phyloP scores from a whole-genome alignment of 2,113 vertebrate species.

The Calypte anna region DNA sequence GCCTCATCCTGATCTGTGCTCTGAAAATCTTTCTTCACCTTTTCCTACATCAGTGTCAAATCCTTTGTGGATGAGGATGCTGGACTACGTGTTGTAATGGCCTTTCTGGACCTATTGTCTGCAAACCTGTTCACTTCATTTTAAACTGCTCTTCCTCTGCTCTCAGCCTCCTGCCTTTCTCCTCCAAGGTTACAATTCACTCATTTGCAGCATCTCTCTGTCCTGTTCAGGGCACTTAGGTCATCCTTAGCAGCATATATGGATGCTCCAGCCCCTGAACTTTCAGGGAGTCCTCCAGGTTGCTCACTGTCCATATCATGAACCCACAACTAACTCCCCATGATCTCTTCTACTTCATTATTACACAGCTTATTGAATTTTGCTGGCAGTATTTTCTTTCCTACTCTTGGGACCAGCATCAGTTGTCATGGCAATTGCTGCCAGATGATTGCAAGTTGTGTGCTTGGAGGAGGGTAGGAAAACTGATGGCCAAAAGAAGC shows the following conservation, averaged over 20 bases:
- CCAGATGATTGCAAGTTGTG: neutral
- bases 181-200: neutral
- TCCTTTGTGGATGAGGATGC: neutral
- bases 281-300: neutral
- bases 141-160: neutral
- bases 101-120: neutral
- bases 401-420: neutral
- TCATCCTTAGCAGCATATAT: neutral
- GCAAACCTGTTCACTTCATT: neutral
- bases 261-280: neutral
- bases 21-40: neutral
- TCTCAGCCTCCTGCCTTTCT: neutral
- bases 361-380: neutral
- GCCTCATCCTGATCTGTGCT: neutral
- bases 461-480: neutral
- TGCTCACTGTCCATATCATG: neutral
- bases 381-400: neutral
- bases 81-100: neutral
- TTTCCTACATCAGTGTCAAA: neutral
- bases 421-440: constrained; percentile 34
- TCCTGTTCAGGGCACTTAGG: neutral
- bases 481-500: neutral
- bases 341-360: constrained; percentile 6
- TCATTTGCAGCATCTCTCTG: neutral
- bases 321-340: neutral